A percentile compares a stretch with the other conserved stretches of the same genome.
Evolutionary conservation across 1,140 invertebrate genomes (phyloP).

Genomic region (Oryzaephilus surinamensis): DNA sequence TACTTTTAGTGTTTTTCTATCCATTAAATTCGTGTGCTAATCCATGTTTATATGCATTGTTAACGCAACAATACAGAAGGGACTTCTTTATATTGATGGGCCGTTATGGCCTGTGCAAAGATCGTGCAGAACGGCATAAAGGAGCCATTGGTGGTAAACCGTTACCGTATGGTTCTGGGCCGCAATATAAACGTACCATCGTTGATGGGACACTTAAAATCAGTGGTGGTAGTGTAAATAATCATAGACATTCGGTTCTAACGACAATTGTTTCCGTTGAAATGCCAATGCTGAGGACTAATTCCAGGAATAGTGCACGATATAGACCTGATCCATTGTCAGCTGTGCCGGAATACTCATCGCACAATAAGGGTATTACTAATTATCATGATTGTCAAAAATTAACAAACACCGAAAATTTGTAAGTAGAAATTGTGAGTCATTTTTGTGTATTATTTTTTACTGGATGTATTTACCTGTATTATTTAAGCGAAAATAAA

Average conservation of each 20-base stretch:
- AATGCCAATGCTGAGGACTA: conserved; percentile 17
- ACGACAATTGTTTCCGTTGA: conserved; percentile 24
- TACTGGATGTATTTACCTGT: neutral
- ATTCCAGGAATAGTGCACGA: conserved; percentile 16
- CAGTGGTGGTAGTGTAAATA: conserved; percentile 10
- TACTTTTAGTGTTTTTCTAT: conserved; percentile 83
- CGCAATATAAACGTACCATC: conserved; percentile 14
- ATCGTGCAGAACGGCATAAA: conserved; percentile 25
- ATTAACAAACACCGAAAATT: conserved; percentile 11
- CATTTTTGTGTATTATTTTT: conserved; percentile 1
- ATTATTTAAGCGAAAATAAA: conserved; percentile 1
- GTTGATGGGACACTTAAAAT: conserved; percentile 6
- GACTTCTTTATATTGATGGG: conserved; percentile 61
- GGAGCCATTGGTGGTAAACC: conserved; percentile 32
- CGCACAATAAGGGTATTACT: conserved; percentile 2
- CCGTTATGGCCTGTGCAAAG: conserved; percentile 44
- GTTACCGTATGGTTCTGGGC: conserved; percentile 21
- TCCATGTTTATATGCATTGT: conserved; percentile 81
- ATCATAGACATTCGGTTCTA: conserved; percentile 19
- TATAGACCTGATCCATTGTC: conserved; percentile 11
- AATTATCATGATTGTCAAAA: conserved; percentile 10
- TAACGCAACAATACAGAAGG: conserved; percentile 76
- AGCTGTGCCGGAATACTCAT: conserved; percentile 12
- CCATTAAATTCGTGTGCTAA: conserved; percentile 88
- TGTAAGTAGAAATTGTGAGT: conserved; percentile 10